Conservation (phyloP, 2,113 vertebrate genomes). For the Phalacrocorax aristotelis region DNA sequence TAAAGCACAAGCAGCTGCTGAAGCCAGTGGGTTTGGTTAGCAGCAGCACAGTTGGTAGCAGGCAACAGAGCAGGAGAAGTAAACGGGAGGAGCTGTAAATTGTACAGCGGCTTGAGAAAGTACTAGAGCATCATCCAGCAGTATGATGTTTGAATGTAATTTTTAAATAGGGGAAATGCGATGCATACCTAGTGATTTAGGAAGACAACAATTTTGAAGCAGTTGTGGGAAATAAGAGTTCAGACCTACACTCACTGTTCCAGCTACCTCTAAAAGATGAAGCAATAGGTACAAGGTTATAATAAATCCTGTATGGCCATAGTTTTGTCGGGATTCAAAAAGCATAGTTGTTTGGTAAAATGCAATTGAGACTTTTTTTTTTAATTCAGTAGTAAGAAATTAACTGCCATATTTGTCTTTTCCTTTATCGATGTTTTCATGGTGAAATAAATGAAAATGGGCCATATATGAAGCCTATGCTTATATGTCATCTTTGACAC, state of each 20-base stretch:
- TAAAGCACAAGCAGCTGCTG: not conserved
- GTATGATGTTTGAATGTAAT: not conserved
- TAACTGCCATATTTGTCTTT: not conserved
- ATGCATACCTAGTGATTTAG: not conserved
- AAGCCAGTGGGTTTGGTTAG: not conserved
- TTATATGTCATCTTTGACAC: not conserved
- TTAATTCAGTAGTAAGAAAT: not conserved
- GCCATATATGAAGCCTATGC: not conserved
- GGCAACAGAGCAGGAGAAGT: not conserved
- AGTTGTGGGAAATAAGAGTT: not conserved
- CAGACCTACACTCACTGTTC: not conserved
- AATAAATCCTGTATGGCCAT: not conserved
- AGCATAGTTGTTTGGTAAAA: not conserved
- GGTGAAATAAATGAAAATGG: not conserved
- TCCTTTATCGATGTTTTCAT: not conserved
- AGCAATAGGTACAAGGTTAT: not conserved
- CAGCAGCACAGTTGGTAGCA: not conserved
- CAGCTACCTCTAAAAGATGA: not conserved
- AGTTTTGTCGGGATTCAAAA: not conserved
- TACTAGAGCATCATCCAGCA: not conserved
- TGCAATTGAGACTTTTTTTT: not conserved
- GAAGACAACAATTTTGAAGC: not conserved
- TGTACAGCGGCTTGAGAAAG: not conserved
- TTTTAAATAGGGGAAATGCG: not conserved
- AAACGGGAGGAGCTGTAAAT: not conserved